Evolutionary conservation across 2,797 vertebrate genomes (phyloP).

Genomic region (Phalloptychus januarius): DNA sequence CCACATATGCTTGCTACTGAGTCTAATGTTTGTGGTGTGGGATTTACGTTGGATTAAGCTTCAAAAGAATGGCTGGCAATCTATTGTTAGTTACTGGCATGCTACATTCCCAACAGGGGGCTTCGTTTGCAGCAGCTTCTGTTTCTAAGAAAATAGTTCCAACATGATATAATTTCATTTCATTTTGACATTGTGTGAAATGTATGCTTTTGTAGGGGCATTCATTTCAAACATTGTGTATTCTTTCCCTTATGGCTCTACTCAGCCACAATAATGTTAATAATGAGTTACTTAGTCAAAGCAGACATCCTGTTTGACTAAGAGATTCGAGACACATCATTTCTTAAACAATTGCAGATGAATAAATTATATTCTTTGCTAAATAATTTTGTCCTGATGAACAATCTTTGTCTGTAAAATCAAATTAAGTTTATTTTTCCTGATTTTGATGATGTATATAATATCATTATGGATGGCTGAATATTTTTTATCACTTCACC

Average conservation of each 20-base stretch:
- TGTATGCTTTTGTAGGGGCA: slow-evolving; percentile 4
- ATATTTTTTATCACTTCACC: slow-evolving; percentile 53
- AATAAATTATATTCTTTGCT: slow-evolving; percentile 50
- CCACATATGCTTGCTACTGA: slow-evolving; percentile 74
- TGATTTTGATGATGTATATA: slow-evolving; percentile 65
- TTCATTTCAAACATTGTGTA: slow-evolving; percentile 14
- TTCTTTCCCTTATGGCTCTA: slow-evolving; percentile 21
- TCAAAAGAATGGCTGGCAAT: slow-evolving; percentile 75
- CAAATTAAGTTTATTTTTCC: slow-evolving; percentile 64
- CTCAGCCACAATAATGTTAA: slow-evolving; percentile 18
- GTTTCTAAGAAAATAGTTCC: slow-evolving; percentile 48
- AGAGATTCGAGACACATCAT: slow-evolving; percentile 11
- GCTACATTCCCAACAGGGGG: slow-evolving; percentile 51
- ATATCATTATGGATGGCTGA: slow-evolving; percentile 73
- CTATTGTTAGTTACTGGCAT: slow-evolving; percentile 70
- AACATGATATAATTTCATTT: slow-evolving; percentile 51
- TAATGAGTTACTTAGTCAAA: slow-evolving; percentile 28
- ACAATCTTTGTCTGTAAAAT: slow-evolving; percentile 60
- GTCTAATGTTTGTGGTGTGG: slow-evolving; percentile 72
- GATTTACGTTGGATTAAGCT: slow-evolving; percentile 79
- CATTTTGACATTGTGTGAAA: slow-evolving; percentile 26
- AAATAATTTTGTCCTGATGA: slow-evolving; percentile 44
- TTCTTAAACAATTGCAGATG: slow-evolving; percentile 17
- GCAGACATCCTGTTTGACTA: slow-evolving; percentile 26
- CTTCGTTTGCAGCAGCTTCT: slow-evolving; percentile 59